phyloP scores from a whole-genome alignment of 2,888 invertebrate species.

The Pyrrhosoma nymphula region DNA sequence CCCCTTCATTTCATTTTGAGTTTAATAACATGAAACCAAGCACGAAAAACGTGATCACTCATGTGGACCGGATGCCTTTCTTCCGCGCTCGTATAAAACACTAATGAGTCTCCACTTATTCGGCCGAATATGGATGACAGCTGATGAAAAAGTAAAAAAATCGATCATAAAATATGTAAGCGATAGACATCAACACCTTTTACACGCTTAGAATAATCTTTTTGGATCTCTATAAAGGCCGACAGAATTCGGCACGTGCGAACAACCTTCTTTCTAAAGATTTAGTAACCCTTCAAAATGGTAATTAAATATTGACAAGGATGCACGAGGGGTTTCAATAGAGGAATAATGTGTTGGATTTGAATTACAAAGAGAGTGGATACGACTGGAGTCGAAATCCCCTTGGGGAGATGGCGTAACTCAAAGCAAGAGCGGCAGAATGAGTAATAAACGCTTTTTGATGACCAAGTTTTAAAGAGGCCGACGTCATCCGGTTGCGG shows the following conservation, averaged over 20 bases:
- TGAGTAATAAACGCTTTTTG: conserved; percentile 20
- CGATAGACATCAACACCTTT: too few species aligned
- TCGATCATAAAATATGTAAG: too few species aligned
- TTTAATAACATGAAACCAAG: too few species aligned
- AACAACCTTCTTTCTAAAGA: neutral
- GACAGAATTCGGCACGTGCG: neutral
- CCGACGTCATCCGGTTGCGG: conserved; percentile 20
- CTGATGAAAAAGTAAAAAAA: too few species aligned
- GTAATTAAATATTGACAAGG: neutral
- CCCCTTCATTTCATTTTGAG: too few species aligned
- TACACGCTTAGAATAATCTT: too few species aligned
- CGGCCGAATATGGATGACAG: too few species aligned
- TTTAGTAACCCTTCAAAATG: neutral
- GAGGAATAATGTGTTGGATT: neutral
- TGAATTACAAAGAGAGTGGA: neutral
- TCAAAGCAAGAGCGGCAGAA: neutral
- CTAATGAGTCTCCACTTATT: too few species aligned
- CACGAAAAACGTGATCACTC: too few species aligned
- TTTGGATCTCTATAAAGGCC: neutral
- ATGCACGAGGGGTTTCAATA: neutral
- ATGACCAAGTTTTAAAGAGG: conserved; percentile 14
- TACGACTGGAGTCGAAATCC: neutral
- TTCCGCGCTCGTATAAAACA: too few species aligned
- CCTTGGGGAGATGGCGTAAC: neutral
- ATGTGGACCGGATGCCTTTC: too few species aligned